phyloP scores from a whole-genome alignment of 1,140 invertebrate genomes.

The Augochlora pura region DNA sequence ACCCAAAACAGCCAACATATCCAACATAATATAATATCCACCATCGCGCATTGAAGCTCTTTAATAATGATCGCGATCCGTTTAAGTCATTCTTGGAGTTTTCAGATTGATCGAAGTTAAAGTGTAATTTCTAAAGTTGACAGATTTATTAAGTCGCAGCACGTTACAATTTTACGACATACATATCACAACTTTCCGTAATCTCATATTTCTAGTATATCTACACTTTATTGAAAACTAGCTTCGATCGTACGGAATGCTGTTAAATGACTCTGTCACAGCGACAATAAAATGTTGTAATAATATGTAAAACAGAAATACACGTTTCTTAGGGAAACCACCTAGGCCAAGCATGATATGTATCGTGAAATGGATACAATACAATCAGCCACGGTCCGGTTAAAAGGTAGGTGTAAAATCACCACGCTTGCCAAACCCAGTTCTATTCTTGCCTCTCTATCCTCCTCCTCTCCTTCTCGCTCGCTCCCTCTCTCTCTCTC shows the following conservation, averaged over 20 bases:
- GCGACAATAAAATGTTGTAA: slow-evolving; percentile 28
- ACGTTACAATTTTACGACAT: slow-evolving; percentile 60
- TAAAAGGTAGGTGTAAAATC: slow-evolving; percentile 45
- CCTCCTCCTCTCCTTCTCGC: neutral
- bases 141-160: slow-evolving; percentile 12
- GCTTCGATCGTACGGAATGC: slow-evolving; percentile 8
- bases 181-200: slow-evolving; percentile 42
- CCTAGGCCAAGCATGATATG: slow-evolving; percentile 52
- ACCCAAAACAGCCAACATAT: slow-evolving; percentile 72
- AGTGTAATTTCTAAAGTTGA: slow-evolving; percentile 8
- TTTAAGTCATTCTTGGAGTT: slow-evolving; percentile 65
- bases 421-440: slow-evolving; percentile 55
- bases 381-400: slow-evolving; percentile 37
- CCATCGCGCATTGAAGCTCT: slow-evolving; percentile 64
- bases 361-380: slow-evolving; percentile 43
- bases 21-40: slow-evolving; percentile 62
- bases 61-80: slow-evolving; percentile 41
- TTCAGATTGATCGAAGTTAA: neutral
- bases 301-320: slow-evolving; percentile 34
- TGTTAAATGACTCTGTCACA: slow-evolving; percentile 21
- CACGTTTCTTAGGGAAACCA: slow-evolving; percentile 41
- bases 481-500: too few species aligned
- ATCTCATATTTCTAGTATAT: slow-evolving; percentile 37
- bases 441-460: slow-evolving; percentile 52
- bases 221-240: slow-evolving; percentile 26